A percentile compares a stretch with the other conserved stretches of the same genome.
Evolutionary conservation across 2,888 invertebrate genomes (phyloP).

Genomic region (Pammene fasciana): DNA sequence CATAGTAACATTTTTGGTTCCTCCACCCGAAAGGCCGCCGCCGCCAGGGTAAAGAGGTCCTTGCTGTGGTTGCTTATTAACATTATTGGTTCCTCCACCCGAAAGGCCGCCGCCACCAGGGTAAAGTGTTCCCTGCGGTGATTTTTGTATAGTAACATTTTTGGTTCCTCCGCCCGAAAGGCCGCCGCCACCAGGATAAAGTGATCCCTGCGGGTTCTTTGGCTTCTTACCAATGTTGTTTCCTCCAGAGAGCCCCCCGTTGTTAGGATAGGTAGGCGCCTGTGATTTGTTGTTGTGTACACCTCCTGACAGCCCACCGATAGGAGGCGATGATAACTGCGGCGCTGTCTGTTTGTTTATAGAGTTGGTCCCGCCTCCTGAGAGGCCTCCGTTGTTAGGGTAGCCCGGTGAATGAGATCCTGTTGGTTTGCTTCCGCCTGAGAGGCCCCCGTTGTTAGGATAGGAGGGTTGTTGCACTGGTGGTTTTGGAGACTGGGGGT

Average conservation of each 20-base stretch:
- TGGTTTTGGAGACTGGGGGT: slow-evolving; percentile 3
- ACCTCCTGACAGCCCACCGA: background rate
- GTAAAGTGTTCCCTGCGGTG: background rate
- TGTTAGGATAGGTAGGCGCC: background rate
- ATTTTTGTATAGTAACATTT: background rate
- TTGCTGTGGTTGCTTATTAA: background rate
- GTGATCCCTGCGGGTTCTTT: background rate
- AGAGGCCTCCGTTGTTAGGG: background rate
- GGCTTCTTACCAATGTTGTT: background rate
- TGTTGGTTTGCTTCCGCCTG: background rate
- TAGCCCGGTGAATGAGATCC: background rate
- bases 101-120: background rate
- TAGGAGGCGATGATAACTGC: background rate
- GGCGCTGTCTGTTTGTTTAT: background rate
- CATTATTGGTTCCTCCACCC: background rate
- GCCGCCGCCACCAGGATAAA: background rate
- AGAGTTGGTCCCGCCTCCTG: background rate
- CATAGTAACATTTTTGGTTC: background rate
- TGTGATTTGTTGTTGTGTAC: background rate
- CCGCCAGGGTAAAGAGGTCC: background rate
- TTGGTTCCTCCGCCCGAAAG: slow-evolving; percentile 1
- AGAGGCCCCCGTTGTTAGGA: background rate
- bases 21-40: background rate
- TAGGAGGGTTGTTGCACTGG: background rate
- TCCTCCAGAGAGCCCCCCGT: background rate